Percentiles rank a stretch among this genome's conserved stretches.
These are phyloP conservation scores for Mesembrinibis cayennensis DNA, from an alignment of 2,113 vertebrate genomes.

Conservation along the genomic window DNA sequence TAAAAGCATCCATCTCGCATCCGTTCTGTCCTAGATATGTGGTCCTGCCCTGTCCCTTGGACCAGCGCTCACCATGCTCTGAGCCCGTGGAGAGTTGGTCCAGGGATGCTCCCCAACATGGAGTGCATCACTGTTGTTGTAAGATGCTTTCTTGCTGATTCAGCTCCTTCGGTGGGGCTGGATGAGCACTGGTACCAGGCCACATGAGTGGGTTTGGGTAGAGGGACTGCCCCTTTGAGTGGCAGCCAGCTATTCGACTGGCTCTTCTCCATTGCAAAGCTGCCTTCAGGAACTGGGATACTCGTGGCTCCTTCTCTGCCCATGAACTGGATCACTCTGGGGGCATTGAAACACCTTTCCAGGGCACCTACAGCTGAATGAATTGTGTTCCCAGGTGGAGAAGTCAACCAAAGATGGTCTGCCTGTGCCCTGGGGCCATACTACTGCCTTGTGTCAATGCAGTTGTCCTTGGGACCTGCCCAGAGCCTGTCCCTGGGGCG, in stretches of 20 bases:
- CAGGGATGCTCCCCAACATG: neutral
- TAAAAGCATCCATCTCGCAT: neutral
- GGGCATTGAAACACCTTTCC: neutral
- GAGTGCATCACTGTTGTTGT: neutral
- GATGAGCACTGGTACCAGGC: neutral
- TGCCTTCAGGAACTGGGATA: neutral
- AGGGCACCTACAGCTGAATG: neutral
- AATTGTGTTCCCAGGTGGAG: neutral
- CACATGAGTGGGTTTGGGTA: neutral
- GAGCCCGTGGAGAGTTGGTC: neutral
- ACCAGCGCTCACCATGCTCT: neutral
- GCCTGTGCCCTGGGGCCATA: neutral
- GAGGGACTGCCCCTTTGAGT: neutral
- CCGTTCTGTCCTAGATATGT: neutral
- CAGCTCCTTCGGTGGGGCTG: neutral
- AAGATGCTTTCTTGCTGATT: neutral
- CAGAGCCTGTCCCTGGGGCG: neutral
- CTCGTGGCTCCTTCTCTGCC: neutral
- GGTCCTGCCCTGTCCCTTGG: neutral
- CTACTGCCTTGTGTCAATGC: neutral
- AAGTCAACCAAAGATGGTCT: neutral
- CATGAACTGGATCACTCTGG: neutral
- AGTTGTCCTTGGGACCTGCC: neutral
- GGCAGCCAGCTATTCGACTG: neutral
- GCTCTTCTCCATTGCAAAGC: neutral